Percentiles rank a stretch among this genome's conserved stretches.
phyloP scores from a whole-genome alignment of 2,888 invertebrate species.

The Drosophila nigricruria region DNA sequence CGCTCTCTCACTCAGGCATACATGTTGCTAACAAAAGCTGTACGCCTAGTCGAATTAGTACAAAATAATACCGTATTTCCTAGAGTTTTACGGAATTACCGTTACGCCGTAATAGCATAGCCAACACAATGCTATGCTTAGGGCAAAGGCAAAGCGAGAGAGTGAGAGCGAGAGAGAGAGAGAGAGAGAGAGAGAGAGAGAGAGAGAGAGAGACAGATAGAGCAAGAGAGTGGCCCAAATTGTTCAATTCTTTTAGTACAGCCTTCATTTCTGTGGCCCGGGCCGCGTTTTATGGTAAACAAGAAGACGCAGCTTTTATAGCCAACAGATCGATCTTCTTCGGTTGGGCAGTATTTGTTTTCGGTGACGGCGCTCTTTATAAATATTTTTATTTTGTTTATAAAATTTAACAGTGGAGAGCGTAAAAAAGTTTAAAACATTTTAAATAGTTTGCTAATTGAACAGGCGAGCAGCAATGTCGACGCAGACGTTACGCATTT shows the following conservation, averaged over 20 bases:
- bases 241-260: conserved; percentile 8
- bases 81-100: conserved; percentile 76
- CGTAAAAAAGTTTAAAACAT: conserved; percentile 83
- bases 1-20: not conserved
- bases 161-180: not conserved
- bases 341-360: not conserved
- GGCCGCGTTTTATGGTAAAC: conserved; percentile 49
- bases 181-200: not conserved
- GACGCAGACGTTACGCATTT: conserved; percentile 15
- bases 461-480: conserved; percentile 69
- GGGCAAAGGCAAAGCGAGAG: conserved; percentile 24
- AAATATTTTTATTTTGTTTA: conserved; percentile 77
- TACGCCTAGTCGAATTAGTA: conserved; percentile 79
- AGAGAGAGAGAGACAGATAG: too few relatives aligned
- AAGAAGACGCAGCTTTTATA: conserved; percentile 52
- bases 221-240: not conserved
- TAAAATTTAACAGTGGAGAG: conserved; percentile 64
- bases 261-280: conserved; percentile 50
- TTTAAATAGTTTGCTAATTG: conserved; percentile 83
- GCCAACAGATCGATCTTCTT: conserved; percentile 11
- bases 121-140: conserved; percentile 40
- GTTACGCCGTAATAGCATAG: conserved; percentile 68
- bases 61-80: conserved; percentile 83
- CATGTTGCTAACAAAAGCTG: conserved; percentile 62
- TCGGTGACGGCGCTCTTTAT: conserved; percentile 26